These are phyloP conservation scores for Dendronephthya gigantea DNA, from an alignment of 64 coral and sea anemone genomes.

Conservation along the genomic window DNA sequence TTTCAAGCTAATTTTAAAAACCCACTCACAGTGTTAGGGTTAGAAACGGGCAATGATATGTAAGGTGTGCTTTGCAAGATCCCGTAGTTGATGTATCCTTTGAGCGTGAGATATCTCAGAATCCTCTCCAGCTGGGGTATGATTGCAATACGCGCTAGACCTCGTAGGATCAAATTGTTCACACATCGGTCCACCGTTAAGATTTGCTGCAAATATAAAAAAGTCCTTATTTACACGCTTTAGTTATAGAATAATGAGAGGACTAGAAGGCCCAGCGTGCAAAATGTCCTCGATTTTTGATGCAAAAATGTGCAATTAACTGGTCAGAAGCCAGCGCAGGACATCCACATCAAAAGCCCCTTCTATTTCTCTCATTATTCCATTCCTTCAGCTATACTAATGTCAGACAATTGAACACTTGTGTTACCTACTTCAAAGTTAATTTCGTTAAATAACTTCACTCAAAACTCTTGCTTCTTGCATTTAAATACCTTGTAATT, in stretches of 20 bases:
- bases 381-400: too few relatives aligned
- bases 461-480: neutral
- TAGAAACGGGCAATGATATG: neutral
- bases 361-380: too few relatives aligned
- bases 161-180: conserved; percentile 66
- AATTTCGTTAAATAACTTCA: neutral
- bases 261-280: too few relatives aligned
- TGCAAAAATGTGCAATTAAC: too few relatives aligned
- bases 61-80: conserved; percentile 31
- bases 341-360: too few relatives aligned
- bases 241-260: too few relatives aligned
- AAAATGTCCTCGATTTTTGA: too few relatives aligned
- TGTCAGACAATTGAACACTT: too few relatives aligned
- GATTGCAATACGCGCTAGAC: conserved; percentile 56
- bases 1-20: neutral
- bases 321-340: neutral
- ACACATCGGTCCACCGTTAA: conserved; percentile 53
- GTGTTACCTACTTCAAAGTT: neutral
- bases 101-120: conserved; percentile 50
- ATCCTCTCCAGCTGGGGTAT: conserved; percentile 47
- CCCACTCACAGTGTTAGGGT: neutral
- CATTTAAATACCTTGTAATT: conserved; percentile 54
- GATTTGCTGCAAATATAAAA: conserved; percentile 40
- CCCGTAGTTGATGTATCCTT: conserved; percentile 77
- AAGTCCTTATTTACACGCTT: too few relatives aligned